Percentiles rank a stretch among this genome's conserved stretches.
phyloP scores from a whole-genome alignment of 2,113 vertebrate species.

The Rhipidura dahli region DNA sequence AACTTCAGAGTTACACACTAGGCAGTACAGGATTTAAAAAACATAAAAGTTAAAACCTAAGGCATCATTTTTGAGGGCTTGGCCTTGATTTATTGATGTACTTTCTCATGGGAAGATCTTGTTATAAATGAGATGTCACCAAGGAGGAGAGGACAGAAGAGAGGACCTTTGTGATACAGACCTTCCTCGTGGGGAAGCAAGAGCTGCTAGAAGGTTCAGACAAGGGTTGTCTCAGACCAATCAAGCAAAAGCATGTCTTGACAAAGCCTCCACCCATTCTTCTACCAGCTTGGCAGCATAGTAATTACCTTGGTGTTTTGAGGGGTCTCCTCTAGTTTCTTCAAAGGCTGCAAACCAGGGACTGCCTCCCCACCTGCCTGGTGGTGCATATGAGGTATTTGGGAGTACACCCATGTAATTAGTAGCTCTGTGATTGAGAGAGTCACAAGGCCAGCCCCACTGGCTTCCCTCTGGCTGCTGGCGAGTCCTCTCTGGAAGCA shows the following conservation, averaged over 20 bases:
- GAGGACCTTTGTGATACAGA: background rate
- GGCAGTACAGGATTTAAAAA: too few species aligned
- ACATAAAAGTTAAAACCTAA: too few species aligned
- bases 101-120: background rate
- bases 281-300: background rate
- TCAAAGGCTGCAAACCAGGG: background rate
- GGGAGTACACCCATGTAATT: background rate
- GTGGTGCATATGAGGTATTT: background rate
- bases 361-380: background rate
- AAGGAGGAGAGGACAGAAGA: background rate
- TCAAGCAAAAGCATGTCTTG: background rate
- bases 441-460: background rate
- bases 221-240: background rate
- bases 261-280: background rate
- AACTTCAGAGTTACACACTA: too few species aligned
- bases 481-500: fast-evolving
- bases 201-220: background rate
- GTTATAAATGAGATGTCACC: background rate
- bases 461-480: background rate
- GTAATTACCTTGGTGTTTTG: background rate
- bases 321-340: background rate
- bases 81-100: background rate
- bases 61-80: background rate
- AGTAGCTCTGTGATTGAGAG: background rate
- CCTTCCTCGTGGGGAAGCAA: background rate